Conservation (phyloP, 1,140 invertebrate species). For the Paralvinella palmiformis region DNA sequence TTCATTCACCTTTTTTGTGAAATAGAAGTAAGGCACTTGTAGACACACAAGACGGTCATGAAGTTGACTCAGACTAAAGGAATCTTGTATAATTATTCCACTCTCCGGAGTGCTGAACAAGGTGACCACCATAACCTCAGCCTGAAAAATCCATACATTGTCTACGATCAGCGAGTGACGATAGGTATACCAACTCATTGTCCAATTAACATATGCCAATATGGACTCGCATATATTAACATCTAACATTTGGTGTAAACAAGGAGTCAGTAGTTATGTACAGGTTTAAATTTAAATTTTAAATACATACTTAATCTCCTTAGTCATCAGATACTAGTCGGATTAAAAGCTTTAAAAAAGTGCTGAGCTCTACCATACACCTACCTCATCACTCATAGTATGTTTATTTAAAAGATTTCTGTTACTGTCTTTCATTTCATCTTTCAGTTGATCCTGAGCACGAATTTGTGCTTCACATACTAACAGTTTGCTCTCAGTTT, state of each 20-base stretch:
- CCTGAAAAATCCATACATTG: no score
- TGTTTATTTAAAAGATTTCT: slow-evolving; percentile 15
- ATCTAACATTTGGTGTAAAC: no score
- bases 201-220: no score
- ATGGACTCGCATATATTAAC: no score
- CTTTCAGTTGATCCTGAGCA: slow-evolving; percentile 20
- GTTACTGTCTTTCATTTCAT: slow-evolving; percentile 1
- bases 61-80: slow-evolving; percentile 48
- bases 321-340: no score
- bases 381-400: slow-evolving; percentile 9
- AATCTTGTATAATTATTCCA: slow-evolving; percentile 68
- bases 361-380: not conserved
- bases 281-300: no score
- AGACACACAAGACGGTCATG: slow-evolving; percentile 48
- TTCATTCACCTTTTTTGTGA: slow-evolving; percentile 48
- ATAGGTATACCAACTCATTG: no score
- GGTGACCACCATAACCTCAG: slow-evolving; percentile 59
- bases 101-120: slow-evolving; percentile 66
- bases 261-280: no score
- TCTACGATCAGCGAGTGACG: no score
- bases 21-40: slow-evolving; percentile 55
- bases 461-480: slow-evolving; percentile 61
- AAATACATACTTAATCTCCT: no score
- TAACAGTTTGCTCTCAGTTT: slow-evolving; percentile 64
- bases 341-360: not conserved